These are phyloP conservation scores for Halocaridina rubra DNA, from an alignment of 2,888 invertebrate species.

Conservation along the genomic window DNA sequence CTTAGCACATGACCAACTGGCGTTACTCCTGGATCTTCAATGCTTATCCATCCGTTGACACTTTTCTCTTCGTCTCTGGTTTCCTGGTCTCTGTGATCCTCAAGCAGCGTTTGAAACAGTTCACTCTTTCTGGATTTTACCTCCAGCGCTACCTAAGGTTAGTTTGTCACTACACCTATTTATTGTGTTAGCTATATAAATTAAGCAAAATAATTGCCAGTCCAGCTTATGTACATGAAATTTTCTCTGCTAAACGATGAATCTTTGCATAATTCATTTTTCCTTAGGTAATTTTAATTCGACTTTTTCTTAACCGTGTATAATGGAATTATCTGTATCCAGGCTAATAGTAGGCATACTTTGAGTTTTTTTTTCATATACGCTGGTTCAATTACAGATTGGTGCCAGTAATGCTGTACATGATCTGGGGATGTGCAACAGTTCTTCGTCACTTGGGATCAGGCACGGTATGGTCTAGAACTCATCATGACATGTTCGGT, in stretches of 20 bases:
- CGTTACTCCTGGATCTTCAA: conserved; percentile 44
- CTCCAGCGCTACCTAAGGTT: conserved; percentile 38
- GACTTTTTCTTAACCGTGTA: too few species aligned
- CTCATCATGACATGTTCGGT: conserved; percentile 21
- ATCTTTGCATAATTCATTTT: too few species aligned
- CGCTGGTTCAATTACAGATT: conserved; percentile 17
- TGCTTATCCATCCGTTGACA: conserved; percentile 53
- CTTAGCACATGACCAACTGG: conserved; percentile 28
- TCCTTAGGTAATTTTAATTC: too few species aligned
- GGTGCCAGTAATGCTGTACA: conserved; percentile 28
- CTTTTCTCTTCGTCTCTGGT: conserved; percentile 45
- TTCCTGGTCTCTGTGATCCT: conserved; percentile 37
- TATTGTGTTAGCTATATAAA: too few species aligned
- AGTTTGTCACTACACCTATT: background rate
- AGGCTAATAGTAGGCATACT: too few species aligned
- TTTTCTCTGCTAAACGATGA: too few species aligned
- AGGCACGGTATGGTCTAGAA: conserved; percentile 29
- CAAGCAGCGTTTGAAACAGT: conserved; percentile 19
- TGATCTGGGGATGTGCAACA: conserved; percentile 29
- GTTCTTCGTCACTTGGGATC: conserved; percentile 20
- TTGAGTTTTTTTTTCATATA: too few species aligned
- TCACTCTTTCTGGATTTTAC: conserved; percentile 32
- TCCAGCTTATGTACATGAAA: too few species aligned
- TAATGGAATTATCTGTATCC: too few species aligned
- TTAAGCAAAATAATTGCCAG: too few species aligned